Conservation (phyloP, 2,888 invertebrate genomes). For the Lottia scabra region DNA sequence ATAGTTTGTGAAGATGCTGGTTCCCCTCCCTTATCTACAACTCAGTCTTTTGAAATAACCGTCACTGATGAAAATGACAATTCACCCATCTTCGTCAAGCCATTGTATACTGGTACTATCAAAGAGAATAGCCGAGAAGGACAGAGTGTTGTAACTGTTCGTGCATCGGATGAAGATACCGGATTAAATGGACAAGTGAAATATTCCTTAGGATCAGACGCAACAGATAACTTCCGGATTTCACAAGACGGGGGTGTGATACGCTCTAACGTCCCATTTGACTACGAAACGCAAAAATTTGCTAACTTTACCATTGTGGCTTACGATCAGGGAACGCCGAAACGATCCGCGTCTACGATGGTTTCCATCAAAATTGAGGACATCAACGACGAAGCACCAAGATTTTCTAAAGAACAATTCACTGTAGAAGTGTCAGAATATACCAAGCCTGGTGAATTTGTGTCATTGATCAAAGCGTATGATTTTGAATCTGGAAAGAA, state of each 20-base stretch:
- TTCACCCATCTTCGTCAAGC: constrained; percentile 47
- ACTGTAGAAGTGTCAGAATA: constrained; percentile 48
- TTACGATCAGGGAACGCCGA: constrained; percentile 46
- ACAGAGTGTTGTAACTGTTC: constrained; percentile 49
- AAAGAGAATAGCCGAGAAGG: constrained; percentile 56
- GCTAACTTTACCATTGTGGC: constrained; percentile 52
- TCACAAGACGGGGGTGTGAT: constrained; percentile 45
- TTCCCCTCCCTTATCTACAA: constrained; percentile 46
- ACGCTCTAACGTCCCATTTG: constrained; percentile 44
- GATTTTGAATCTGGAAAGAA: constrained; percentile 49
- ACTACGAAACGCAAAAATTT: constrained; percentile 44
- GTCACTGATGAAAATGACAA: constrained; percentile 64
- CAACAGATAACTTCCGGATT: constrained; percentile 44
- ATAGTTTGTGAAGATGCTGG: constrained; percentile 62
- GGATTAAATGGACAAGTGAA: constrained; percentile 42
- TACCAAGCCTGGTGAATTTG: constrained; percentile 33
- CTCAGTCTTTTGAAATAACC: constrained; percentile 48
- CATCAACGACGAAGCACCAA: constrained; percentile 53
- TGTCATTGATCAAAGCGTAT: constrained; percentile 44
- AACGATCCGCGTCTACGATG: constrained; percentile 41
- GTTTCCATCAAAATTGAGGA: constrained; percentile 47
- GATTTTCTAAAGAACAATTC: constrained; percentile 44
- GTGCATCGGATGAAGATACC: constrained; percentile 54
- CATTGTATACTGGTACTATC: constrained; percentile 44
- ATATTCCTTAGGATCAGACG: constrained; percentile 46